Evolutionary conservation across 2,797 vertebrate species (phyloP).

Genomic region (Antennarius maculatus): DNA sequence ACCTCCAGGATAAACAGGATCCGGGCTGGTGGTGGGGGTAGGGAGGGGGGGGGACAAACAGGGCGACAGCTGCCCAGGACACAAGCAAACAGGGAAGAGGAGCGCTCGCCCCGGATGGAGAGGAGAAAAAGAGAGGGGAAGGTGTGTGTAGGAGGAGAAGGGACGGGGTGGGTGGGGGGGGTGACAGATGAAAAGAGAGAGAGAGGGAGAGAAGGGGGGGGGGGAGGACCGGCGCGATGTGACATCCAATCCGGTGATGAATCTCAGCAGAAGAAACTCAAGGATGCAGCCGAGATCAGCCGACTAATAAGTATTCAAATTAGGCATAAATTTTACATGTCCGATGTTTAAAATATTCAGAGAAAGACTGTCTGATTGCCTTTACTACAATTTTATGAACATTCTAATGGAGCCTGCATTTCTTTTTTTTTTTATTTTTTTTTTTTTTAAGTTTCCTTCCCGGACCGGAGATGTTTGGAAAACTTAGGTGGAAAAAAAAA

Average conservation of each 20-base stretch:
- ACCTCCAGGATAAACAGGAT: slow-evolving; percentile 81
- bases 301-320: slow-evolving; percentile 99
- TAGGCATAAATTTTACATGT: slow-evolving; percentile 99
- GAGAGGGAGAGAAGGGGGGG: slow-evolving; percentile 69
- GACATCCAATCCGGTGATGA: slow-evolving; percentile 87
- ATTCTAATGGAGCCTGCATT: slow-evolving; percentile 87
- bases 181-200: slow-evolving; percentile 60
- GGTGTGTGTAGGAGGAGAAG: slow-evolving; percentile 39
- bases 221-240: slow-evolving; percentile 74
- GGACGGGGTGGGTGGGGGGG: slow-evolving; percentile 14
- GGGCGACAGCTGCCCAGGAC: slow-evolving; percentile 80
- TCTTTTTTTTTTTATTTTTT: slow-evolving; percentile 42
- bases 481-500: slow-evolving; percentile 58
- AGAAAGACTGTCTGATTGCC: slow-evolving; percentile 95
- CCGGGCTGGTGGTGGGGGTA: slow-evolving; percentile 76
- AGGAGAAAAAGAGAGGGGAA: slow-evolving; percentile 68
- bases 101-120: slow-evolving; percentile 73
- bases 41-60: slow-evolving; percentile 78
- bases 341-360: slow-evolving; percentile 99
- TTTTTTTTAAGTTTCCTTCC: slow-evolving; percentile 61
- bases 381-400: slow-evolving; percentile 93
- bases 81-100: slow-evolving; percentile 85
- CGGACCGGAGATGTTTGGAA: slow-evolving; percentile 59
- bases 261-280: slow-evolving; percentile 92
- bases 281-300: slow-evolving; percentile 94